phyloP scores from a whole-genome alignment of 2,888 invertebrate genomes.

The Onchidella celtica region DNA sequence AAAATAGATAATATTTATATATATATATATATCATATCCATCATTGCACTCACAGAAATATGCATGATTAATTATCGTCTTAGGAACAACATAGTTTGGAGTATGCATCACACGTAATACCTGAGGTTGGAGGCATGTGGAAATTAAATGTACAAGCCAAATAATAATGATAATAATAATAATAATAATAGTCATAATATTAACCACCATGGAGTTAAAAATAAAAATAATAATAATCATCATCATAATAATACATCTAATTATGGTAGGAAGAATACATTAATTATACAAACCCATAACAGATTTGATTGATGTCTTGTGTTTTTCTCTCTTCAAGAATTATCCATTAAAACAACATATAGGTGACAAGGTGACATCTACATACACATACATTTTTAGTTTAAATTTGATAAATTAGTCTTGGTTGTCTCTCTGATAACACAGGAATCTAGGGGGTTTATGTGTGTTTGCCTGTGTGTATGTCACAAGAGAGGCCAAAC shows the following conservation, averaged over 20 bases:
- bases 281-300: constrained; percentile 3
- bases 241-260: too few species aligned
- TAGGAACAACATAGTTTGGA: not conserved
- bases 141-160: not conserved
- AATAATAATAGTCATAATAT: too few species aligned
- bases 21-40: constrained; percentile 11
- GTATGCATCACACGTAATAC: constrained; percentile 34
- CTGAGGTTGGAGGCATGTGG: constrained; percentile 28
- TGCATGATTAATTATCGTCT: not conserved
- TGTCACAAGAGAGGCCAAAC: too few species aligned
- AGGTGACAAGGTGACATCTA: not conserved
- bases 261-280: too few species aligned
- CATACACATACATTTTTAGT: not conserved
- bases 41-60: constrained; percentile 34
- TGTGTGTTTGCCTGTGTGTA: not conserved
- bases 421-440: not conserved
- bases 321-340: too few species aligned
- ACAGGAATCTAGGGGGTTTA: not conserved
- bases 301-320: too few species aligned
- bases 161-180: too few species aligned
- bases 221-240: too few species aligned
- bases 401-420: not conserved
- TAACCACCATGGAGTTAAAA: too few species aligned
- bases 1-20: not conserved
- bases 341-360: not conserved